These are phyloP conservation scores for Maniola jurtina DNA, from an alignment of 1,140 invertebrate species.

Conservation along the genomic window DNA sequence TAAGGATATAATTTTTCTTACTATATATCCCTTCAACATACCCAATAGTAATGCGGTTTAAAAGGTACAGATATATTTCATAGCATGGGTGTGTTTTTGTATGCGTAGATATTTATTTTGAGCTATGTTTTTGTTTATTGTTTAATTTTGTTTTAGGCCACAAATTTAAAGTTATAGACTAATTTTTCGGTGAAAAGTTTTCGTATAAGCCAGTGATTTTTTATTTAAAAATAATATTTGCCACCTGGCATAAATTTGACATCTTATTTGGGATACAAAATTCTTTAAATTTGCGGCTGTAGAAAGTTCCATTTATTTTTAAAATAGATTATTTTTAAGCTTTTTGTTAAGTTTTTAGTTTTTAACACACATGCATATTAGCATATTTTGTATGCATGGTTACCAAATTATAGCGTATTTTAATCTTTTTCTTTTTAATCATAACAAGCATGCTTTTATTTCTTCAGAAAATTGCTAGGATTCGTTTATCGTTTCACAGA, in stretches of 20 bases:
- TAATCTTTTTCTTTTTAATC: neutral
- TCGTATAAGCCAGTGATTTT: too few relatives aligned
- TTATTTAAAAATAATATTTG: too few relatives aligned
- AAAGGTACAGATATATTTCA: constrained; percentile 48
- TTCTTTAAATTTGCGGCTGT: constrained; percentile 13
- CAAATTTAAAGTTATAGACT: constrained; percentile 2
- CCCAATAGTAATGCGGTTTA: neutral
- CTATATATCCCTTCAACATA: constrained; percentile 14
- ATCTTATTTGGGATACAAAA: neutral
- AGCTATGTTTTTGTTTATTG: constrained; percentile 28
- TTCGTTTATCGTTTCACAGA: neutral
- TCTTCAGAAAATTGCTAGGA: neutral
- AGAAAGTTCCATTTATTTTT: constrained; percentile 29
- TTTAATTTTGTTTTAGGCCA: constrained; percentile 22
- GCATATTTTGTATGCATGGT: constrained; percentile 38
- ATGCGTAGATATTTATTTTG: constrained; percentile 24
- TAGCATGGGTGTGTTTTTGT: constrained; percentile 52
- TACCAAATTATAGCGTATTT: neutral
- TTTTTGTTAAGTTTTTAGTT: constrained; percentile 29
- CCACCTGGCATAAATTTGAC: too few relatives aligned
- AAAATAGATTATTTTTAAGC: constrained; percentile 4
- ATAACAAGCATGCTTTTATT: neutral
- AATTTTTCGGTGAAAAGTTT: too few relatives aligned
- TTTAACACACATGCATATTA: constrained; percentile 57
- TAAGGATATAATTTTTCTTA: constrained; percentile 42